phyloP scores from a whole-genome alignment of 2,113 vertebrate species.

The Centropus unirufus region DNA sequence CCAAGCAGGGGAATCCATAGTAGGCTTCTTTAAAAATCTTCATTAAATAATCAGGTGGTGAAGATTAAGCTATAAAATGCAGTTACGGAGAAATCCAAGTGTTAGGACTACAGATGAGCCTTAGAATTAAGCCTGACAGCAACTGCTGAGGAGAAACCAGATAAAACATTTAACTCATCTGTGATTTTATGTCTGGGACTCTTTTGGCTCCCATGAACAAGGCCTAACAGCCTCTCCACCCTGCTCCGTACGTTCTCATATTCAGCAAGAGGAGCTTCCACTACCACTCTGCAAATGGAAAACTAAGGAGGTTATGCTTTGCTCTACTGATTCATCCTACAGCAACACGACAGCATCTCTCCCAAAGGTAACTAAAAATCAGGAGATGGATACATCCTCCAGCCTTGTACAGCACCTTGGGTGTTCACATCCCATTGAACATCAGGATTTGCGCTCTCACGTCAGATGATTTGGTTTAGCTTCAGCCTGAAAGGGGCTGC shows the following conservation, averaged over 20 bases:
- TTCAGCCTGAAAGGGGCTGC: not conserved
- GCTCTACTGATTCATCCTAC: not conserved
- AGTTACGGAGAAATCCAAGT: not conserved
- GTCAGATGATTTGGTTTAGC: not conserved
- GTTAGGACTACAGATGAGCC: not conserved
- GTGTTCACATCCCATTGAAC: not conserved
- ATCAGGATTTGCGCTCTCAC: not conserved
- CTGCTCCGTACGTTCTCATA: not conserved
- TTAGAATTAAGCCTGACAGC: not conserved
- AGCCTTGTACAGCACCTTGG: accelerated
- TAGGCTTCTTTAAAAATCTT: not conserved
- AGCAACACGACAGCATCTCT: not conserved
- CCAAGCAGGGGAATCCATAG: not conserved
- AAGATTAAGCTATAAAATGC: not conserved
- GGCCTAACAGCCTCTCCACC: not conserved
- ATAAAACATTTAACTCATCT: not conserved
- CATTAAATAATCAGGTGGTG: not conserved
- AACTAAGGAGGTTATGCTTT: not conserved
- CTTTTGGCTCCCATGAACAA: not conserved
- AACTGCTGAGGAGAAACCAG: not conserved
- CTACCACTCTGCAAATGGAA: not conserved
- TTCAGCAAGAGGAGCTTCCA: not conserved
- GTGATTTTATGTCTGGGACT: not conserved
- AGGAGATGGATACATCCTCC: not conserved
- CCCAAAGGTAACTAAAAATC: not conserved